Conservation (phyloP, 2,888 invertebrate genomes). For the Rhimphoctona megacephalus region DNA sequence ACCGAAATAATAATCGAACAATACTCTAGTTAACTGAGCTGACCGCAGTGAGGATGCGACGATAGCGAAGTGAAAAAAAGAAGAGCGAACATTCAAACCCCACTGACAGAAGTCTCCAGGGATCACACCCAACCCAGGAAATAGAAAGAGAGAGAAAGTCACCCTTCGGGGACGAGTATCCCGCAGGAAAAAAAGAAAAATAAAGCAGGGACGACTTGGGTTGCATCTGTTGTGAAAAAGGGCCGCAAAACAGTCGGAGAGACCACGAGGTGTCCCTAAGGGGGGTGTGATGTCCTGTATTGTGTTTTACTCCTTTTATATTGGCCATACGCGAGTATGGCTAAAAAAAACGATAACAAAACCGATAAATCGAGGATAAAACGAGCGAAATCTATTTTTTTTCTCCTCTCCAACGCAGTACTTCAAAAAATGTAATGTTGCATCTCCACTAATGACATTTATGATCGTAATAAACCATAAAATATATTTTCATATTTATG, state of each 20-base stretch:
- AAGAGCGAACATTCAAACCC: constrained; percentile 59
- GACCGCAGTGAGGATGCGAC: constrained; percentile 73
- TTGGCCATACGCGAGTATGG: constrained; percentile 22
- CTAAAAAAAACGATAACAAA: constrained; percentile 68
- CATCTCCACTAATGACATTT: constrained; percentile 55
- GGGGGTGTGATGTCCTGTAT: constrained; percentile 62
- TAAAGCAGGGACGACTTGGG: constrained; percentile 51
- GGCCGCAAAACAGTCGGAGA: constrained; percentile 55
- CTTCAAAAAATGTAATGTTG: constrained; percentile 76
- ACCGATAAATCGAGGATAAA: constrained; percentile 77
- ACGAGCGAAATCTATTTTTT: constrained; percentile 22
- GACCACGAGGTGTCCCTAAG: constrained; percentile 63
- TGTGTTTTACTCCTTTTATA: constrained; percentile 56
- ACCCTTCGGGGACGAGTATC: constrained; percentile 56
- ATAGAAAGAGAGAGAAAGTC: constrained; percentile 33
- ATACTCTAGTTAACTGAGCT: constrained; percentile 83
- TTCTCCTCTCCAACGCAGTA: constrained; percentile 69
- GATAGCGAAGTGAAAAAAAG: constrained; percentile 24
- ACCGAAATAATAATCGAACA: constrained; percentile 85
- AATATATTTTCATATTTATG: neutral
- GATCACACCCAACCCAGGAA: constrained; percentile 71
- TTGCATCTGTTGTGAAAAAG: constrained; percentile 68
- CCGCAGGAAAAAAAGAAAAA: constrained; percentile 38
- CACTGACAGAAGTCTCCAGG: constrained; percentile 74
- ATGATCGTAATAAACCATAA: constrained; percentile 29